Percentiles rank a stretch among this genome's conserved stretches.
Evolutionary conservation across 23 tunicate species (phyloP).

Genomic region (Clavelina lepadiformis): DNA sequence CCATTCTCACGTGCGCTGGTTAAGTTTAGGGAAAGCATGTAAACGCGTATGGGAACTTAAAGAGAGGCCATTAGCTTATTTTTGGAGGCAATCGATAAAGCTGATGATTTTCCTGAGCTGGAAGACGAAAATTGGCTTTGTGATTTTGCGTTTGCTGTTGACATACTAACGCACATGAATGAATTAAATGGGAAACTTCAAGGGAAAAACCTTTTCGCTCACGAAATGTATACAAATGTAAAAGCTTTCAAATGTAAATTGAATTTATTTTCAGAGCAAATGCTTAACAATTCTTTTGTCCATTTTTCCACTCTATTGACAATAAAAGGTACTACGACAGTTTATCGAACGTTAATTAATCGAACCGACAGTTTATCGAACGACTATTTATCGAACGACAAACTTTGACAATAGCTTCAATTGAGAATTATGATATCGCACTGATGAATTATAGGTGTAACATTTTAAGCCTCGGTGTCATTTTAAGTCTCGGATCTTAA

Average conservation of each 20-base stretch:
- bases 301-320: slow-evolving; percentile 15
- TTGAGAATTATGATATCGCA: no score
- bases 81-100: slow-evolving; percentile 21
- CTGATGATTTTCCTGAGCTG: slow-evolving; percentile 23
- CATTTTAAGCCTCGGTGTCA: no score
- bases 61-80: slow-evolving; percentile 21
- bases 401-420: no score
- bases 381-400: no score
- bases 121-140: slow-evolving; percentile 22
- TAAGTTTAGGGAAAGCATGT: slow-evolving; percentile 29
- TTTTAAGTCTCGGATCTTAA: no score
- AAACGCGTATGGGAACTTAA: slow-evolving; percentile 16
- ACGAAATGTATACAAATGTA: slow-evolving; percentile 14
- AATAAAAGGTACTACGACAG: no score
- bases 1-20: slow-evolving; percentile 33
- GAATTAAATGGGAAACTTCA: slow-evolving; percentile 19
- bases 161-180: slow-evolving; percentile 25
- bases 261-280: slow-evolving; percentile 11
- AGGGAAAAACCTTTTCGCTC: slow-evolving; percentile 24
- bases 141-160: slow-evolving; percentile 28
- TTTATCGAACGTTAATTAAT: no score
- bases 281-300: slow-evolving; percentile 15
- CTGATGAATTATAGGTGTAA: no score
- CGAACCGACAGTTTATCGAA: no score
- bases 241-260: slow-evolving; percentile 13